Evolutionary conservation across 2,888 invertebrate genomes (phyloP), one percentile per base, ranked within the genome.

Genomic region (Caenorhabditis sulstoni): DNA sequence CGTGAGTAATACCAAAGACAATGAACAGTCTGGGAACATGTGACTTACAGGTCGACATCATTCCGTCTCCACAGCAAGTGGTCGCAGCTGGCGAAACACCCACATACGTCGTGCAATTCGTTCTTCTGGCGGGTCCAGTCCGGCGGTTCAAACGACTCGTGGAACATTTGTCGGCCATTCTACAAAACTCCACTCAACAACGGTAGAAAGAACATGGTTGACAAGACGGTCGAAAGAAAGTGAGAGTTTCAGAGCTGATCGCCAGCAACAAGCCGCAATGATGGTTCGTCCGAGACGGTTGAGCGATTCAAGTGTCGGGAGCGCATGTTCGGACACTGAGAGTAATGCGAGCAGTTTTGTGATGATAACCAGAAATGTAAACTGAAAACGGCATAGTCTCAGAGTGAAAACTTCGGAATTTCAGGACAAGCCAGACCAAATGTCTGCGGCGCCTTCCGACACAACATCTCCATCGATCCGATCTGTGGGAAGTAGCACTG

Each of bases 61-160:
- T 88, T 37, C 65, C 82, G 47, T 75, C 82, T 23, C 78, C 88
- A 29, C 82, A 86, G 70, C 81, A 82, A 61, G 80, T 82, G 7
- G 79, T 82, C 14, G 58, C 80, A 5, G 75, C 84, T 12, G 82
- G 81, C 16, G 87, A 87, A 47, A 76, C 81, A 16, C 88, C 89
- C 9, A 88, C 86, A 12, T 90, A 87, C 76, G 88, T 90, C 5
- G 90, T 90, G 2, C 90, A 90, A 59, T 90, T 90, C 68, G 85
- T 87, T 0, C 61, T 90, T 20, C 59, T 88, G 12, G 87, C 90
- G 1, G 90, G 83, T 1, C 88, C 89, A 22, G 87, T 89, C 2
- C 79, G 90, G 12, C 75, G 90, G 9, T 90, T 90, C 79, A 83
- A 87, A 11, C 84, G 90, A n/a, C 79, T 90, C 11, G 89, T 88